Conservation (phyloP, 2,888 invertebrate genomes). For the Timema podura region DNA sequence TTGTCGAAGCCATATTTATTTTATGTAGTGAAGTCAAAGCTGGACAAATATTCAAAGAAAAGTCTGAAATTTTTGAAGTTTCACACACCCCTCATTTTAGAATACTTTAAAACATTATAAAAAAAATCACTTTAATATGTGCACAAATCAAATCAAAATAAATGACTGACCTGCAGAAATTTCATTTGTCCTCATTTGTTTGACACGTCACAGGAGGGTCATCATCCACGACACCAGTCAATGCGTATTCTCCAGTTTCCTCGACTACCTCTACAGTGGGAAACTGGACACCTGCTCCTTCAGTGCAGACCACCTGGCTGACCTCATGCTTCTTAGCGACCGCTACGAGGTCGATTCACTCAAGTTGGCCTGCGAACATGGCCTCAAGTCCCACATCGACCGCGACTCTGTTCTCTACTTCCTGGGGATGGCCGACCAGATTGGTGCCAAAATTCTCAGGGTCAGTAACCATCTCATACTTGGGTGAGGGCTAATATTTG, state of each 20-base stretch:
- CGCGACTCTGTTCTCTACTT: constrained; percentile 61
- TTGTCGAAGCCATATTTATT: no score
- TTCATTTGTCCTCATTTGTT: no score
- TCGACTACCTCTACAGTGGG: constrained; percentile 62
- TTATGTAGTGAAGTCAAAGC: no score
- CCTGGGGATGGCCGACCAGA: constrained; percentile 62
- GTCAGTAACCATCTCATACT: constrained; percentile 47
- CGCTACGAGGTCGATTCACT: constrained; percentile 58
- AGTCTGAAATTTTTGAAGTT: no score
- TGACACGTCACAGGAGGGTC: constrained; percentile 54
- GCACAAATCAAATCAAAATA: no score
- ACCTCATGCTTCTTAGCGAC: constrained; percentile 61
- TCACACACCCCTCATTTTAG: no score
- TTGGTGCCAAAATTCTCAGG: constrained; percentile 54
- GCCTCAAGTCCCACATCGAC: constrained; percentile 56
- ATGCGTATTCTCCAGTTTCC: constrained; percentile 56
- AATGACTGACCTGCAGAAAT: no score
- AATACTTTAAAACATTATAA: no score
- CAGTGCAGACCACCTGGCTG: constrained; percentile 54
- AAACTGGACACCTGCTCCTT: constrained; percentile 51
- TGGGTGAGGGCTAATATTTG: no score
- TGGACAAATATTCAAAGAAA: no score
- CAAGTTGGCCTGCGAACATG: constrained; percentile 60
- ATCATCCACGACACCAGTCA: constrained; percentile 62
- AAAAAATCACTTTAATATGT: no score